Conservation (phyloP, 2,888 invertebrate genomes). For the Urechis unicinctus region DNA sequence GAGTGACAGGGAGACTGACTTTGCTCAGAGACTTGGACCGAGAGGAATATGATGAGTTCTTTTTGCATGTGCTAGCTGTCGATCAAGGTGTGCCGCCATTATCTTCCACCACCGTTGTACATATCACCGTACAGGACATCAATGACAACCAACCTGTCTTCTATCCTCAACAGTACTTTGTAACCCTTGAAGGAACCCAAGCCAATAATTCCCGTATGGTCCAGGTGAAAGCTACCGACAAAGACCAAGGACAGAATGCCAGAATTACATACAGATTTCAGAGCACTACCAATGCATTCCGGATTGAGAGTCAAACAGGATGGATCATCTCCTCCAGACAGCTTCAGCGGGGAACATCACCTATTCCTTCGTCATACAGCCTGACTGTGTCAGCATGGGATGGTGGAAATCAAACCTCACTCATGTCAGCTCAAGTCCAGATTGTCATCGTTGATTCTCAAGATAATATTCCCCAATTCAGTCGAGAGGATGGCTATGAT, state of each 20-base stretch:
- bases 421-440: constrained; percentile 22
- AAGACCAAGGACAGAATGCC: constrained; percentile 82
- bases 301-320: constrained; percentile 56
- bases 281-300: constrained; percentile 7
- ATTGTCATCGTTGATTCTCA: constrained; percentile 27
- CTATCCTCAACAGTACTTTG: constrained; percentile 81
- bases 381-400: constrained; percentile 69
- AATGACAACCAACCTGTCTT: constrained; percentile 90
- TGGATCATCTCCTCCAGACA: constrained; percentile 69
- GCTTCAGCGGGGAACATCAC: constrained; percentile 72
- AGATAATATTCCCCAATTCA: constrained; percentile 46
- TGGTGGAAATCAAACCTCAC: constrained; percentile 9
- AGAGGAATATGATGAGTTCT: constrained; percentile 62
- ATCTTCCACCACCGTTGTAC: constrained; percentile 82
- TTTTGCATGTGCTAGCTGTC: constrained; percentile 76
- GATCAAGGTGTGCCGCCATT: constrained; percentile 83
- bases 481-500: constrained; percentile 62
- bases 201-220: constrained; percentile 61
- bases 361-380: constrained; percentile 70
- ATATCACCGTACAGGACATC: constrained; percentile 72
- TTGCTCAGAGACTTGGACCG: constrained; percentile 71
- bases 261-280: constrained; percentile 55
- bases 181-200: constrained; percentile 60
- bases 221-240: constrained; percentile 74
- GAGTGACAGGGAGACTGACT: constrained; percentile 78